Conservation (phyloP, 2,113 vertebrate genomes). For the Sylvia atricapilla region DNA sequence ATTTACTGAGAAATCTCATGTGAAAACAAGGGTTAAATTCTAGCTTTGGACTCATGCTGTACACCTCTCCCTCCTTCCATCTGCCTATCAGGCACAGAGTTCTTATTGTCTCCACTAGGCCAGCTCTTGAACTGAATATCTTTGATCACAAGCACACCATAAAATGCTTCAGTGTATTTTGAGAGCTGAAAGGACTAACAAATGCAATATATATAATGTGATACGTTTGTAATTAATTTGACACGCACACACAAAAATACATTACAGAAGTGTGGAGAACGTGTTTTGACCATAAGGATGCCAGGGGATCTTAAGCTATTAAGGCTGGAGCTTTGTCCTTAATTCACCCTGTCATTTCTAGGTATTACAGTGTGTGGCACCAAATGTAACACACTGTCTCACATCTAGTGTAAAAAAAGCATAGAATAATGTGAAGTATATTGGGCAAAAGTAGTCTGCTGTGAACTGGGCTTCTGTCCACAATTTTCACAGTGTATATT, state of each 20-base stretch:
- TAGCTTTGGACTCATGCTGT: not conserved
- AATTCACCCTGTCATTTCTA: constrained; percentile 39
- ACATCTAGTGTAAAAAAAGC: not conserved
- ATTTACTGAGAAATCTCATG: not conserved
- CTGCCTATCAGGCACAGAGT: not conserved
- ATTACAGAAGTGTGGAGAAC: not conserved
- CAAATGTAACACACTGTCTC: constrained; percentile 9
- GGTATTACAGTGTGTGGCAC: not conserved
- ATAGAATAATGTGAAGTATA: not conserved
- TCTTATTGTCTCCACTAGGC: not conserved
- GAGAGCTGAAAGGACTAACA: constrained; percentile 33
- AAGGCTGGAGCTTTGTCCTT: constrained; percentile 49
- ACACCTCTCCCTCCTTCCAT: not conserved
- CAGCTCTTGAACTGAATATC: not conserved
- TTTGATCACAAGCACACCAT: not conserved
- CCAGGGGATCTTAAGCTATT: constrained; percentile 17
- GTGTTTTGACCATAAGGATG: constrained; percentile 9
- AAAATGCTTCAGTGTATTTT: constrained; percentile 49
- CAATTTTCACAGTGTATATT: not conserved
- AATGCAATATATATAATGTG: constrained; percentile 15
- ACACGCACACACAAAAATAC: not conserved
- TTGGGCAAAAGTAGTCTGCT: not conserved
- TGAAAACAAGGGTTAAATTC: not conserved
- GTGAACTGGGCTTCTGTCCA: not conserved
- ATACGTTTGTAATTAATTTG: constrained; percentile 42